Conservation (phyloP, 2,888 invertebrate genomes). For the Hetaerina titia region DNA sequence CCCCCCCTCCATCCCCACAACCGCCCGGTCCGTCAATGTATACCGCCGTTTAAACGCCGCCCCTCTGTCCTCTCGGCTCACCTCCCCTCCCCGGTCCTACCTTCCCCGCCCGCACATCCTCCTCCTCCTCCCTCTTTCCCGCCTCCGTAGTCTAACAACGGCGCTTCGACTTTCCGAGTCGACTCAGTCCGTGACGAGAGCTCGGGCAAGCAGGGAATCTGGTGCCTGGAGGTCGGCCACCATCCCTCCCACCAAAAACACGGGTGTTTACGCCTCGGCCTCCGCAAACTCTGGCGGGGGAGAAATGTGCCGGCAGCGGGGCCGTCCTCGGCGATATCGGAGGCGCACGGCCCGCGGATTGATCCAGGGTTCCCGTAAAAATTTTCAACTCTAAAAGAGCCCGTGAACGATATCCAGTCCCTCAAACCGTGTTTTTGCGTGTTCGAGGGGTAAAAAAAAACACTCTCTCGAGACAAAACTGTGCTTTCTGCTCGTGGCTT, state of each 20-base stretch:
- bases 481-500: background rate
- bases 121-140: background rate
- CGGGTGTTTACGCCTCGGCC: background rate
- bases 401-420: too few relatives aligned
- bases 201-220: background rate
- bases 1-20: background rate
- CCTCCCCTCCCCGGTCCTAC: background rate
- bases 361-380: background rate
- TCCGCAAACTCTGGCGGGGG: background rate
- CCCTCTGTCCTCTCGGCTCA: background rate
- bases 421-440: too few relatives aligned
- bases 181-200: constrained; percentile 56
- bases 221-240: constrained; percentile 1
- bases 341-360: background rate
- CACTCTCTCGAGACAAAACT: too few relatives aligned
- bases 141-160: background rate
- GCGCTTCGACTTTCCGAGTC: constrained; percentile 11
- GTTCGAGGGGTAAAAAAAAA: too few relatives aligned
- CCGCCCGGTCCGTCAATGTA: background rate
- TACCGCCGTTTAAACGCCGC: background rate
- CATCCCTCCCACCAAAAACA: background rate
- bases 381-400: background rate
- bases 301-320: background rate
- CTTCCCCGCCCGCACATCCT: background rate
- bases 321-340: background rate